phyloP scores from a whole-genome alignment of 2,113 vertebrate genomes.

The Dryoscopus gambensis region DNA sequence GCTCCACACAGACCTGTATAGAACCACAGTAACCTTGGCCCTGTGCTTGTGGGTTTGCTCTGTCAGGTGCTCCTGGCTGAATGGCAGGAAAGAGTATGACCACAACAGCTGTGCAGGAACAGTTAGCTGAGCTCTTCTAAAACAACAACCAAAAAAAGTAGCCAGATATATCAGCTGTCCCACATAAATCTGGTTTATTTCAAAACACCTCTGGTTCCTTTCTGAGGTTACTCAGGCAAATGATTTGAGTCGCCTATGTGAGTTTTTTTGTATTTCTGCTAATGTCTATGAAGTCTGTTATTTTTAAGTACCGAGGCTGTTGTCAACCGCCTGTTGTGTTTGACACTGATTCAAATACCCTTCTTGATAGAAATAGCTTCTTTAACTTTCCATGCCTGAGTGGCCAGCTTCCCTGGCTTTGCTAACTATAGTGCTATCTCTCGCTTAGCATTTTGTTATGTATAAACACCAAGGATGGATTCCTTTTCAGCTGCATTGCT shows the following conservation, averaged over 20 bases:
- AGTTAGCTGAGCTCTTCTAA: not conserved
- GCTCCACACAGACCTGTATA: not conserved
- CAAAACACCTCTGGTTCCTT: not conserved
- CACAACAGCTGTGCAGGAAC: not conserved
- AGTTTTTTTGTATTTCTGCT: not conserved
- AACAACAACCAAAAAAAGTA: not conserved
- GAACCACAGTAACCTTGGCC: not conserved
- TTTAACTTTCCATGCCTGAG: not conserved
- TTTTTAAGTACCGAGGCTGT: not conserved
- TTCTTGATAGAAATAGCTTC: not conserved
- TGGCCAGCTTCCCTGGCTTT: not conserved
- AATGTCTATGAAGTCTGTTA: not conserved
- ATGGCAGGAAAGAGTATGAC: not conserved
- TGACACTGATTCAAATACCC: not conserved
- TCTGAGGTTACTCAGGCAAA: not conserved
- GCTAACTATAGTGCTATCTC: slow-evolving; percentile 13
- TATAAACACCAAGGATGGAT: slow-evolving; percentile 33
- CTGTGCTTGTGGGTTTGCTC: not conserved
- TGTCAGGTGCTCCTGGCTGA: not conserved
- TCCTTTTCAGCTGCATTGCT: slow-evolving; percentile 38
- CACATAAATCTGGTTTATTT: slow-evolving; percentile 33
- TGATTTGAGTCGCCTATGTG: not conserved
- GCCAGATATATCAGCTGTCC: not conserved
- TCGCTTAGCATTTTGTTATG: slow-evolving; percentile 51
- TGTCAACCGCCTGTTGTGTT: not conserved